Evolutionary conservation across 1,140 invertebrate species (phyloP).

Genomic region (Gonatopus flavifemur): DNA sequence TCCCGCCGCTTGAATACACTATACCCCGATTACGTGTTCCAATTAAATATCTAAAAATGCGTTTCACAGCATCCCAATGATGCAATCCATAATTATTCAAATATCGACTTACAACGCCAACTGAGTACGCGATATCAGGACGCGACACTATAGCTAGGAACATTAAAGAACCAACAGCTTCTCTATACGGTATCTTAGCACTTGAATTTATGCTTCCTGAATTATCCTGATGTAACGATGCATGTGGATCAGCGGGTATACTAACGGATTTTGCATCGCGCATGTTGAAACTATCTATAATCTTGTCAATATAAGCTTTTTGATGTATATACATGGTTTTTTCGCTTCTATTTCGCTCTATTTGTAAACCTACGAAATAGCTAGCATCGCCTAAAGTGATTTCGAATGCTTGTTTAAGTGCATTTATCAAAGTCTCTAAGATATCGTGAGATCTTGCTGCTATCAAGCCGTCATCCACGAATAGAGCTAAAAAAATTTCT

Average conservation of each 20-base stretch:
- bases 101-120: neutral
- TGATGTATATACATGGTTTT: neutral
- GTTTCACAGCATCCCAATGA: neutral
- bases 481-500: constrained; percentile 9
- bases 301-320: neutral
- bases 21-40: neutral
- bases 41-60: neutral
- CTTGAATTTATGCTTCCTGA: neutral
- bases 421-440: neutral
- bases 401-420: neutral
- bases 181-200: neutral
- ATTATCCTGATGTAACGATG: neutral
- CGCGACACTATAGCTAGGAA: neutral
- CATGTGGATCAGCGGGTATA: neutral
- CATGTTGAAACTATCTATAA: neutral
- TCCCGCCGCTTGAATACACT: neutral
- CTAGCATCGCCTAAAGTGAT: neutral
- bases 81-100: neutral
- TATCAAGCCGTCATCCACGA: constrained; percentile 19
- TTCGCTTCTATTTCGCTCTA: neutral
- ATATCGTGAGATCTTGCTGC: neutral
- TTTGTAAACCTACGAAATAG: neutral
- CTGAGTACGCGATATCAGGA: neutral
- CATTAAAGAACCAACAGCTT: neutral
- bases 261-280: neutral